Base-by-base conservation (phyloP, 2,797 vertebrate genomes). In the Cossypha polioptera region DNA sequence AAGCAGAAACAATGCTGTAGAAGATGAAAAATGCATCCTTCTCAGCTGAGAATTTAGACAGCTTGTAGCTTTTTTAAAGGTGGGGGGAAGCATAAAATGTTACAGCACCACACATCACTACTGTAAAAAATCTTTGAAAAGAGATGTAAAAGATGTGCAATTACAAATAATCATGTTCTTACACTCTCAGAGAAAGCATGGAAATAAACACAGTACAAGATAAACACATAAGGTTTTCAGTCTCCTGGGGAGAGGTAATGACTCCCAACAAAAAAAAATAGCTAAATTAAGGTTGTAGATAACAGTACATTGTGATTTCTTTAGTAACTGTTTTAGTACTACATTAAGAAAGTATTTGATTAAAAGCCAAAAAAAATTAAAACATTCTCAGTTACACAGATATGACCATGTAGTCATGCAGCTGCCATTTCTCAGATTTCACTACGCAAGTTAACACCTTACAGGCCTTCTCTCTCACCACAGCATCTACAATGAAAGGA, bases 181-280 rank as follows among this genome's bases (percentile, higher is more conserved):
- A 76, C 47, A 67, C 48, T 88, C 85, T 68, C 53, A 83, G 59
- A 81, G 65, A 86, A 83, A 74, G 55, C 20, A 65, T 43, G 79
- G 69, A 89, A 94, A 91, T 86, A 95, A 92, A 88, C 58, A 93
- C 21, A 40, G 20, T 51, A 18, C 28, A 67, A 79, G 67, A 66
- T 58, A 88, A 94, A 92, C 36, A 91, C 24, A 9, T 61, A 63
- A 79, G 42, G 17, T n/a, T 35, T 82, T 67, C 45, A 57, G 63
- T 66, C 59, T 73, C 92, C 38, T 31, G 40, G 19, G 74, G 10
- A 78, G 59, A 76, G n/a, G 18, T 53, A 84, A 78, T 61, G 33
- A 51, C 48, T 77, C 18, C 25, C 51, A 88, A 43, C 5, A 72
- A 35, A 35, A n/a, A 78, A 77, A 88, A 78, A 31, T 1, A n/a